Percentiles rank a stretch among this genome's conserved stretches.
Evolutionary conservation across 2,888 invertebrate genomes (phyloP).

Genomic region (Phyto melanocephala): DNA sequence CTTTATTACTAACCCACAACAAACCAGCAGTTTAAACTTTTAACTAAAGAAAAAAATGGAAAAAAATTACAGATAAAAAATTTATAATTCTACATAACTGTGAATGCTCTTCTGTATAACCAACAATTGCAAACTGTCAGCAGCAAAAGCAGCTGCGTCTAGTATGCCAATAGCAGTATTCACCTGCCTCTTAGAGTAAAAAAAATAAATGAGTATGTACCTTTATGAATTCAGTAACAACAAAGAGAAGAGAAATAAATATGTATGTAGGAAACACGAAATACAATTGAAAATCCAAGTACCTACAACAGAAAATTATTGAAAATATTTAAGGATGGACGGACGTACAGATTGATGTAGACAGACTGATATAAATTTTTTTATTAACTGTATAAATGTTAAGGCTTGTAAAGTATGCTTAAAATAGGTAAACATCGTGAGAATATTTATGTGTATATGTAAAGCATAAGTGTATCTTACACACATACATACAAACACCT

Average conservation of each 20-base stretch:
- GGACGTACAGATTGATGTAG: background rate
- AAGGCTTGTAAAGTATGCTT: slow-evolving; percentile 48
- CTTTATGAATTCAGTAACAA: background rate
- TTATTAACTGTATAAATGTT: slow-evolving; percentile 30
- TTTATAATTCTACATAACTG: slow-evolving; percentile 43
- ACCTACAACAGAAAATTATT: background rate
- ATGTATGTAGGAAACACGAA: background rate
- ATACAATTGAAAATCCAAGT: slow-evolving; percentile 27
- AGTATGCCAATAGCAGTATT: slow-evolving; percentile 13
- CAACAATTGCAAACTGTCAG: slow-evolving; percentile 20
- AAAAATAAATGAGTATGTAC: background rate
- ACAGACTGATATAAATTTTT: slow-evolving; percentile 9
- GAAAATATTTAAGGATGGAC: background rate
- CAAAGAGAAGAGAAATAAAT: background rate
- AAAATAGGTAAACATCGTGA: slow-evolving; percentile 43
- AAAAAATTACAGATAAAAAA: background rate
- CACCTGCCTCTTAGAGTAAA: slow-evolving; percentile 50
- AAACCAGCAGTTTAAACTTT: slow-evolving; percentile 12
- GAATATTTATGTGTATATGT: slow-evolving; percentile 34
- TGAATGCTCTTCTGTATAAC: slow-evolving; percentile 46
- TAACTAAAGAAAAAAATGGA: background rate
- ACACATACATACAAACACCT: background rate
- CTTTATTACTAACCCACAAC: slow-evolving; percentile 10
- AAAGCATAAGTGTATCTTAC: background rate
- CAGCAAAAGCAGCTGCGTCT: slow-evolving; percentile 19